phyloP scores from a whole-genome alignment of 2,797 vertebrate species.

The Phaenicophaeus curvirostris region DNA sequence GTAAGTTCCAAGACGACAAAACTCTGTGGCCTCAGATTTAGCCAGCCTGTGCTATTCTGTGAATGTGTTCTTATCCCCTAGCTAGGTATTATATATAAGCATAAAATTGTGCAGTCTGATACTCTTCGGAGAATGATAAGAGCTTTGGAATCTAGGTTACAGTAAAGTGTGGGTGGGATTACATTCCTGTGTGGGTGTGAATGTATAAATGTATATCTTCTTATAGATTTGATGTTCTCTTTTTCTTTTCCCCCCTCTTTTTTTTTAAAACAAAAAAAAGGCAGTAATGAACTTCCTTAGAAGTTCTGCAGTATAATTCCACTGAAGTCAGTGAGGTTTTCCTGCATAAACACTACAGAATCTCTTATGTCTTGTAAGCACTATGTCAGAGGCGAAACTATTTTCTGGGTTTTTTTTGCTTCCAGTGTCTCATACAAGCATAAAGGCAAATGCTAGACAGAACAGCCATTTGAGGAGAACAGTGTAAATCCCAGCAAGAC shows the following conservation, averaged over 20 bases:
- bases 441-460: not conserved
- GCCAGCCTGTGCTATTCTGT: not conserved
- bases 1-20: conserved; percentile 77
- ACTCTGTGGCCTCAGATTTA: not conserved
- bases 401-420: conserved; percentile 5
- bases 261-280: not conserved
- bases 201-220: conserved; percentile 30
- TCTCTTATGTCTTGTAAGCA: not conserved
- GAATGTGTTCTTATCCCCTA: not conserved
- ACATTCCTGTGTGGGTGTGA: not conserved
- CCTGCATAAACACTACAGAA: not conserved
- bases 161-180: conserved; percentile 30
- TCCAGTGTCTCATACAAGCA: not conserved
- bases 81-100: not conserved
- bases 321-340: not conserved
- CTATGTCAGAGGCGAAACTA: not conserved
- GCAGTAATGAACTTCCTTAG: not conserved
- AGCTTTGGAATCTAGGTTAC: conserved; percentile 55
- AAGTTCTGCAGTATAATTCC: not conserved
- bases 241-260: accelerated
- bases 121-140: not conserved
- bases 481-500: not conserved
- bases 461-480: not conserved
- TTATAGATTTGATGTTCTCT: not conserved
- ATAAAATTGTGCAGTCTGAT: not conserved